These are phyloP conservation scores for Drosophila demipolita DNA, from an alignment of 2,888 invertebrate species.

Conservation along the genomic window DNA sequence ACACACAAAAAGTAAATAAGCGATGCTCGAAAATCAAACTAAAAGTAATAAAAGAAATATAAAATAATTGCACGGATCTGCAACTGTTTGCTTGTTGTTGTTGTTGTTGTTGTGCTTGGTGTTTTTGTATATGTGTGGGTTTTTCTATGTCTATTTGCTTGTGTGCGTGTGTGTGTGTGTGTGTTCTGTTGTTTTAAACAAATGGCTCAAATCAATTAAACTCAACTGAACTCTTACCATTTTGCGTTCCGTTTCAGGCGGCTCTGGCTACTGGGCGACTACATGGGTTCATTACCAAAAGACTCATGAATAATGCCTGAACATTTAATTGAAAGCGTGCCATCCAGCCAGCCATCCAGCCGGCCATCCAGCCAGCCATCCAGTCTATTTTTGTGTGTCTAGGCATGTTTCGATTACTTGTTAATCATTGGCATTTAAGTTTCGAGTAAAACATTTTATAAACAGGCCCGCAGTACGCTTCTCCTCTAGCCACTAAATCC, in stretches of 20 bases:
- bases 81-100: conserved; percentile 1
- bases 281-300: conserved; percentile 37
- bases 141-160: neutral
- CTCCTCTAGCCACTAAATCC: neutral
- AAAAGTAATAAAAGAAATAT: neutral
- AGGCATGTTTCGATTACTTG: conserved; percentile 58
- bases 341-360: neutral
- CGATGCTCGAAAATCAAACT: neutral
- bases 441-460: conserved; percentile 35
- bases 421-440: conserved; percentile 65
- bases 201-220: conserved; percentile 51
- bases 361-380: neutral
- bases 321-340: conserved; percentile 38
- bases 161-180: conserved; percentile 4
- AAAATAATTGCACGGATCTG: neutral
- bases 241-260: neutral
- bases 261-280: neutral
- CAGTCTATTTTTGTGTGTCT: neutral
- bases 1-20: neutral
- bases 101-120: neutral
- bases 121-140: neutral
- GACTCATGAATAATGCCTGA: conserved; percentile 44
- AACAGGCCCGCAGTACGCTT: neutral
- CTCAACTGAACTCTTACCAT: conserved; percentile 43
- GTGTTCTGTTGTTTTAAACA: conserved; percentile 34